Conservation (phyloP, 2,797 vertebrate species). For the Sphaeramia orbicularis region DNA sequence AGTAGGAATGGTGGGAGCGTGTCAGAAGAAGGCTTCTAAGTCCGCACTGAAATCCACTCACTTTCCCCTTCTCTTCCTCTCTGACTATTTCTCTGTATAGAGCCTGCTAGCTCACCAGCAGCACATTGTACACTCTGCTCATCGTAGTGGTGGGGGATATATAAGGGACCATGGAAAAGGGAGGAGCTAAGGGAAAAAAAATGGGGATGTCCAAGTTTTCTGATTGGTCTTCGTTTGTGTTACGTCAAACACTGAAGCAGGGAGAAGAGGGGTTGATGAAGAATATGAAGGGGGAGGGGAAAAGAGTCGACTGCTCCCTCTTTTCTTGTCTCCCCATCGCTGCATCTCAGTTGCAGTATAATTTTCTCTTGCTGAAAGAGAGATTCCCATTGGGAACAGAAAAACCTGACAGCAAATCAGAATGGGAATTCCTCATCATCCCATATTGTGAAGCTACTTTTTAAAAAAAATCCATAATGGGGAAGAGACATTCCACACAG, state of each 20-base stretch:
- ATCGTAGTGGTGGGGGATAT: constrained; percentile 73
- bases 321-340: constrained; percentile 66
- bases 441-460: constrained; percentile 13
- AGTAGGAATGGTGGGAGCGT: constrained; percentile 44
- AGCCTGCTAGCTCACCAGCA: constrained; percentile 74
- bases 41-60: constrained; percentile 76
- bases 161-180: constrained; percentile 69
- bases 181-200: constrained; percentile 70
- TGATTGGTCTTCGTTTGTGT: constrained; percentile 75
- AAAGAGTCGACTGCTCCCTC: constrained; percentile 68
- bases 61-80: constrained; percentile 70
- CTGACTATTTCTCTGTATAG: constrained; percentile 60
- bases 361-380: constrained; percentile 29
- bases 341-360: constrained; percentile 40
- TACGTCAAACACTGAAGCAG: constrained; percentile 76
- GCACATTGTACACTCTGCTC: constrained; percentile 83
- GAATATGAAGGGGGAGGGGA: constrained; percentile 77
- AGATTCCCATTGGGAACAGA: constrained; percentile 6
- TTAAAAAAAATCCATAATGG: neutral
- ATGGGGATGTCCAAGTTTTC: constrained; percentile 55
- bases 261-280: constrained; percentile 68
- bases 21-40: constrained; percentile 51
- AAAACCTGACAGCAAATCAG: constrained; percentile 9
- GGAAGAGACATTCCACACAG: neutral
- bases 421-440: constrained; percentile 29